Percentiles rank a stretch among this genome's conserved stretches.
Evolutionary conservation across 1,140 invertebrate genomes (phyloP).

Genomic region (Goniozus legneri): DNA sequence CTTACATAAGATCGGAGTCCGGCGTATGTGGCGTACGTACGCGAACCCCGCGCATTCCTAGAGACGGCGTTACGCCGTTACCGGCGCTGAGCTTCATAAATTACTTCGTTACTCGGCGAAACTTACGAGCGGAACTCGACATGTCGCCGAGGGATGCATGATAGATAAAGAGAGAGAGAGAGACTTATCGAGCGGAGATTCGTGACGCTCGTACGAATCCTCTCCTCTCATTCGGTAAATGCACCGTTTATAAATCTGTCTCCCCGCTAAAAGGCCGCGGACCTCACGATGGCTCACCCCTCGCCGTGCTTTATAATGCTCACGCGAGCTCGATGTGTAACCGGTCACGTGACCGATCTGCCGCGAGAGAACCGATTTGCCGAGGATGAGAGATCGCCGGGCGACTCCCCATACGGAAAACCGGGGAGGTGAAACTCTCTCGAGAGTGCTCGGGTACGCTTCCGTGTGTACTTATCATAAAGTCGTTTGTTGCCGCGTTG

Average conservation of each 20-base stretch:
- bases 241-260: slow-evolving; percentile 23
- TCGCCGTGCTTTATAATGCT: too few species aligned
- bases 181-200: slow-evolving; percentile 4
- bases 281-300: too few species aligned
- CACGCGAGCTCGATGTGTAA: too few species aligned
- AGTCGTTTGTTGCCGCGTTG: not conserved
- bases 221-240: slow-evolving; percentile 18
- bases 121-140: slow-evolving; percentile 18
- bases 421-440: too few species aligned
- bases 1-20: too few species aligned
- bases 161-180: too few species aligned
- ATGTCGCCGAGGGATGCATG: slow-evolving; percentile 20
- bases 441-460: not conserved
- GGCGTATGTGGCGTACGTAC: too few species aligned
- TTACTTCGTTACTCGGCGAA: slow-evolving; percentile 24
- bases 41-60: not conserved
- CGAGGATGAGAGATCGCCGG: too few species aligned
- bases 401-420: too few species aligned
- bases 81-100: slow-evolving; percentile 17
- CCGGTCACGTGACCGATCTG: too few species aligned
- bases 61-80: not conserved
- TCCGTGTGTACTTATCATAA: not conserved
- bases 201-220: slow-evolving; percentile 14
- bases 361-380: too few species aligned
- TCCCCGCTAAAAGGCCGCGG: too few species aligned